A percentile compares a stretch with the other conserved stretches of the same genome.
Conservation (phyloP, 2,113 vertebrate genomes). For the Sander vitreus region DNA sequence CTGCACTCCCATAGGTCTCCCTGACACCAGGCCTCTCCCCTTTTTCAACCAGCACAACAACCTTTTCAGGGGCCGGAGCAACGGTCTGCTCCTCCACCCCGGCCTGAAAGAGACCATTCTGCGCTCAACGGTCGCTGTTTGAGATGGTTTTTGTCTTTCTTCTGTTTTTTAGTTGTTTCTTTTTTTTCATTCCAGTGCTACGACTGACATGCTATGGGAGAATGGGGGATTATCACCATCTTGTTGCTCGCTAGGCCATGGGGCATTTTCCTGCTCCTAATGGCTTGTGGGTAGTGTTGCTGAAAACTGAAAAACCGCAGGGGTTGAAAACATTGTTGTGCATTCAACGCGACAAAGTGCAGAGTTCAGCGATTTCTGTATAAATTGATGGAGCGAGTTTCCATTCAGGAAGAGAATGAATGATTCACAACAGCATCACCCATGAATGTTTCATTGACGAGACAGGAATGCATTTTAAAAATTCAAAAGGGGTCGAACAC, state of each 20-base stretch:
- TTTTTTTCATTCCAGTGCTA: constrained; percentile 14
- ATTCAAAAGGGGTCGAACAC: constrained; percentile 37
- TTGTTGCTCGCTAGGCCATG: background rate
- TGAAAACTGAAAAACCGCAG: constrained; percentile 30
- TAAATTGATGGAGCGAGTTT: constrained; percentile 31
- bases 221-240: constrained; percentile 31
- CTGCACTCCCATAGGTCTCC: constrained; percentile 58
- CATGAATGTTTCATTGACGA: constrained; percentile 74
- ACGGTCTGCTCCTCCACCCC: constrained; percentile 49
- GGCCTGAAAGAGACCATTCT: constrained; percentile 65
- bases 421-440: constrained; percentile 49
- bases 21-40: constrained; percentile 55
- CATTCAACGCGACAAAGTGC: constrained; percentile 49
- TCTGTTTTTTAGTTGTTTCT: background rate
- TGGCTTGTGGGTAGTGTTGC: constrained; percentile 34
- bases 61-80: constrained; percentile 64
- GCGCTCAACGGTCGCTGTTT: constrained; percentile 33
- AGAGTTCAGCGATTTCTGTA: constrained; percentile 45
- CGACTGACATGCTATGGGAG: background rate
- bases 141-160: constrained; percentile 22
- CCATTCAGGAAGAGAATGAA: constrained; percentile 74
- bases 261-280: constrained; percentile 23
- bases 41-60: constrained; percentile 69
- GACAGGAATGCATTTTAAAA: constrained; percentile 39
- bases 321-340: constrained; percentile 51